phyloP scores from a whole-genome alignment of 2,113 vertebrate species.

The Boulengeromyrus knoepffleri region DNA sequence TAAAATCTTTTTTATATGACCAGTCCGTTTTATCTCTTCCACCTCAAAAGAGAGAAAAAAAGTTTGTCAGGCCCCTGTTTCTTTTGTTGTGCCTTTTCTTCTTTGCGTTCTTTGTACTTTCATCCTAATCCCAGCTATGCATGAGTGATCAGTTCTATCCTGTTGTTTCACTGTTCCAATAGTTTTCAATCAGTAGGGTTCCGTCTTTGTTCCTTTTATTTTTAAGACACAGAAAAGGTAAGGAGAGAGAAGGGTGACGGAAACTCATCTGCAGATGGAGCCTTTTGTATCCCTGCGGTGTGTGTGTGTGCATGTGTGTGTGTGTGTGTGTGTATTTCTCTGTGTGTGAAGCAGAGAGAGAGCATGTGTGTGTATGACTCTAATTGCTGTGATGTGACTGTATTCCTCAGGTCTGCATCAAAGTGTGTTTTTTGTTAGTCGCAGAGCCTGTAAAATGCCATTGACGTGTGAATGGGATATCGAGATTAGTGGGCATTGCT shows the following conservation, averaged over 20 bases:
- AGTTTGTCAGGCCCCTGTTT: conserved; percentile 94
- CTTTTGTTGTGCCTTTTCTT: conserved; percentile 93
- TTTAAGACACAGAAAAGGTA: conserved; percentile 90
- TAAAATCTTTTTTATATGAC: conserved; percentile 58
- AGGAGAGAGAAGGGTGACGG: conserved; percentile 81
- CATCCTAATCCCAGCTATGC: conserved; percentile 97
- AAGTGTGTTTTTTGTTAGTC: conserved; percentile 46
- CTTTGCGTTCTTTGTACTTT: conserved; percentile 92
- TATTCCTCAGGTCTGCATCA: conserved; percentile 54
- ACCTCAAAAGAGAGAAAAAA: conserved; percentile 80
- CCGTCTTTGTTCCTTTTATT: conserved; percentile 93
- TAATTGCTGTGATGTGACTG: conserved; percentile 60
- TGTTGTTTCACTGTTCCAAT: conserved; percentile 98
- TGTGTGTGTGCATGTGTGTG: conserved; percentile 38
- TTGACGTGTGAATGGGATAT: conserved; percentile 27
- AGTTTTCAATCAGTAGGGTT: conserved; percentile 93
- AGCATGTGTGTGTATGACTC: conserved; percentile 37
- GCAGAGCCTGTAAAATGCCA: conserved; percentile 44
- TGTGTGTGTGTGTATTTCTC: background rate
- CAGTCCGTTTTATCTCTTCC: conserved; percentile 67
- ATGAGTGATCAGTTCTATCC: conserved; percentile 97
- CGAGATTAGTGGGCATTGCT: background rate
- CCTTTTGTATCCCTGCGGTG: conserved; percentile 67
- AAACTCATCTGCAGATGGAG: conserved; percentile 78
- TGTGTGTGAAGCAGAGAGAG: background rate